Base-by-base conservation (phyloP, 35 echinoderm and acorn worm species). In the Ophiothrix spiculata region DNA sequence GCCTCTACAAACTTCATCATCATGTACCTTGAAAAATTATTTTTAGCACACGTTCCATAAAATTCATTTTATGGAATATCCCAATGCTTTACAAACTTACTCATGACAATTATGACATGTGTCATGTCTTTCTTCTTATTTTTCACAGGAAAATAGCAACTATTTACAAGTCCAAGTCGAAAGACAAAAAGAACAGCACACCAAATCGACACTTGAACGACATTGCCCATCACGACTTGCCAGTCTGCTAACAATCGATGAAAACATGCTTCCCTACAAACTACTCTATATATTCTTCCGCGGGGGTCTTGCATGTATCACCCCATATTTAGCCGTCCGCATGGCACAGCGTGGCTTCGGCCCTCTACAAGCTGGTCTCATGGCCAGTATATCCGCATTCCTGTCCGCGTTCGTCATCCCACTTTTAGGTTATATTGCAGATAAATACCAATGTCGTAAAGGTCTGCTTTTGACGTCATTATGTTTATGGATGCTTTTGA, bases 241-340 rank as follows among this genome's bases (percentile, higher is more conserved):
- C 3, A 15, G 34, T 39, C 19, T 77, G 15, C 84, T 41, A 10
- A 40, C 60, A 32, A 49, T 76, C 4, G 74, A 90, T 32, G 88
- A 90, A 56, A 25, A 23, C 34, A 39, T 83, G 73, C 63, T 83
- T 31, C 88, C 80, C 1, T 90, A 60, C 37, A 90, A 90, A 32
- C 74, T 90, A 3, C 74, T 90, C 11, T 90, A 90, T 32, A 84
- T 90, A 38, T 90, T 90, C 33, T 56, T 84, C 4, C 80, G 88
- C 0, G 88, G 88, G 1, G 88, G 88, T 33, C 60, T 84, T 0
- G 88, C 88, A 21, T 90, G 88, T 39, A 74, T 90, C 80, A 54
- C 32, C 15, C 64, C 81, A 21, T 90, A 90, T 33, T 31, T 90
- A 8, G 69, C 88, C 15, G 64, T 90, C 3, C 82, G 77, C 49